A percentile compares a stretch with the other conserved stretches of the same genome.
These are phyloP conservation scores for Eumaeus atala DNA, from an alignment of 1,140 invertebrate species.

Conservation along the genomic window DNA sequence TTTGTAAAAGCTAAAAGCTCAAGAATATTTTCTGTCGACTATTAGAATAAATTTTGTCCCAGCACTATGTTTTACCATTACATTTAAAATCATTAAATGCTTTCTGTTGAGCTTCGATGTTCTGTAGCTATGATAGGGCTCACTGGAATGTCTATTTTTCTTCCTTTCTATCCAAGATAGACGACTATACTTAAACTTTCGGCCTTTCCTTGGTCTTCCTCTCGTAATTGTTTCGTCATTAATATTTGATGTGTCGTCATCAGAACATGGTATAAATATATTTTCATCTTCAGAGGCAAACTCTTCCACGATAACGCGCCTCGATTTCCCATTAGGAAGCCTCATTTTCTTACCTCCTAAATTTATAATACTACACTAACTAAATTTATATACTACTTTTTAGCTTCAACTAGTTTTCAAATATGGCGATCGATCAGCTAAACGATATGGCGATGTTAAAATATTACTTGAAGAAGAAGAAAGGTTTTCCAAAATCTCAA, in stretches of 20 bases:
- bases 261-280: not conserved
- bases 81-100: not conserved
- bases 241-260: not conserved
- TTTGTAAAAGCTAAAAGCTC: too few species aligned
- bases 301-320: constrained; percentile 9
- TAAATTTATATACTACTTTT: constrained; percentile 16
- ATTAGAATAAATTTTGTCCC: not conserved
- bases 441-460: constrained; percentile 14
- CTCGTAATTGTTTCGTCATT: constrained; percentile 1
- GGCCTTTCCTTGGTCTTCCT: constrained; percentile 8
- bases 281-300: constrained; percentile 10
- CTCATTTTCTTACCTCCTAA: not conserved
- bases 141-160: not conserved
- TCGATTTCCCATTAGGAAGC: constrained; percentile 10
- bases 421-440: constrained; percentile 14
- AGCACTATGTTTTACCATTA: constrained; percentile 9
- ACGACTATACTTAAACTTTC: constrained; percentile 6
- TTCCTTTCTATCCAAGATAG: constrained; percentile 2
- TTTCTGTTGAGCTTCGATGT: not conserved
- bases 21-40: too few species aligned
- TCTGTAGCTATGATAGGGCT: too few species aligned
- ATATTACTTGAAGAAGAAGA: constrained; percentile 3
- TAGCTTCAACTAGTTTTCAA: constrained; percentile 15
- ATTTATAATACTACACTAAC: constrained; percentile 14
- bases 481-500: not conserved